phyloP scores from a whole-genome alignment of 2,888 invertebrate genomes.

The Ecliptopera silaceata region DNA sequence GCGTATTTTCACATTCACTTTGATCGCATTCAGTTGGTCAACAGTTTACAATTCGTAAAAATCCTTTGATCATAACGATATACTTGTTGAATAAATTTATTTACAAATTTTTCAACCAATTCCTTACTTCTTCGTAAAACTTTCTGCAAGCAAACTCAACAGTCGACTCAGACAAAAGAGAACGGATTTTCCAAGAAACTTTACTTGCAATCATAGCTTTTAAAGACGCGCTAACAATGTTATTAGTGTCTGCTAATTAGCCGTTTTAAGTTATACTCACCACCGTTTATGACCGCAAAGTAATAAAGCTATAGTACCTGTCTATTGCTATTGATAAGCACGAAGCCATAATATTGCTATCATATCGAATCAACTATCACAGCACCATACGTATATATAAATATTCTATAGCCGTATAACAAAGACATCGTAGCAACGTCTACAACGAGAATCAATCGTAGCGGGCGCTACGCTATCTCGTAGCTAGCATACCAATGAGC shows the following conservation, averaged over 20 bases:
- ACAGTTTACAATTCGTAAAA: neutral
- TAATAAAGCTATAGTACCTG: conserved; percentile 5
- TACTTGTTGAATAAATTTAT: conserved; percentile 6
- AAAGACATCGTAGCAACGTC: conserved; percentile 41
- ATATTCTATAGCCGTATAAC: conserved; percentile 5
- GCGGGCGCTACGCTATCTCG: conserved; percentile 52
- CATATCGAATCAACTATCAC: neutral
- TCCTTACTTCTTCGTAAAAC: conserved; percentile 8
- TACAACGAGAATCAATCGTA: conserved; percentile 45
- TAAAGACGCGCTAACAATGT: neutral
- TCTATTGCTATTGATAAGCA: neutral
- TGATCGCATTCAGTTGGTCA: neutral
- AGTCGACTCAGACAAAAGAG: neutral
- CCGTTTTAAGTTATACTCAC: neutral
- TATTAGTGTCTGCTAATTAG: neutral
- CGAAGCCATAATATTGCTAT: conserved; percentile 3
- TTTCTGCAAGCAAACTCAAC: neutral
- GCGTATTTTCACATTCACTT: neutral
- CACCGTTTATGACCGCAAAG: conserved; percentile 5
- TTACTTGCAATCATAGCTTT: neutral
- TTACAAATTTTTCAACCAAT: conserved; percentile 1
- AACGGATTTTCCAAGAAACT: neutral
- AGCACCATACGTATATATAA: neutral
- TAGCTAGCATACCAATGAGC: conserved; percentile 51
- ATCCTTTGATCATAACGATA: neutral